Percentiles rank a stretch among this genome's conserved stretches.
These are phyloP conservation scores for Tenebrio molitor DNA, from an alignment of 1,140 invertebrate genomes.

Conservation along the genomic window DNA sequence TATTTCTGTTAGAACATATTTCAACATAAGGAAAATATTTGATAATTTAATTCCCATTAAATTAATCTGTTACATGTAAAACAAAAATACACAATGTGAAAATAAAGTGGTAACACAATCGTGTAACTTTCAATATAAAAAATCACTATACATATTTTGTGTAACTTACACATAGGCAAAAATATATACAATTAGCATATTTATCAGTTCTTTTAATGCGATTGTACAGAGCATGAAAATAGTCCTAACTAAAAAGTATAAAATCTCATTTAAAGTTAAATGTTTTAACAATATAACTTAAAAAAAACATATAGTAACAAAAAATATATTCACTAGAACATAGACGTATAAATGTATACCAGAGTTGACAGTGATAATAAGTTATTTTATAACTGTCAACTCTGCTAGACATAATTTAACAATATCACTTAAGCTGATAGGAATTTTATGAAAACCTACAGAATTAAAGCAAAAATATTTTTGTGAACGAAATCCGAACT, in stretches of 20 bases:
- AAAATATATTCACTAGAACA: conserved; percentile 35
- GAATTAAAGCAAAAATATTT: neutral
- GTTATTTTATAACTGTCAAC: neutral
- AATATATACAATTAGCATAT: conserved; percentile 44
- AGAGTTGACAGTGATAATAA: neutral
- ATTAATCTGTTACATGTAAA: neutral
- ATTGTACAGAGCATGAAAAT: conserved; percentile 35
- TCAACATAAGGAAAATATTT: too few relatives aligned
- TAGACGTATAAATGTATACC: neutral
- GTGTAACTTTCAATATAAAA: conserved; percentile 8
- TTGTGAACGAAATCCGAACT: conserved; percentile 30
- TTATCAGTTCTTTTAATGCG: conserved; percentile 38
- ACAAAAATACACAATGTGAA: neutral
- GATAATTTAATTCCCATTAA: neutral
- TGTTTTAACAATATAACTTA: conserved; percentile 22
- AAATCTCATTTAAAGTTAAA: conserved; percentile 15
- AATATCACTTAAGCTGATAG: conserved; percentile 32
- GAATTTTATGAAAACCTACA: conserved; percentile 4
- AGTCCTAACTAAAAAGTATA: conserved; percentile 33
- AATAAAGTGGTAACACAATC: conserved; percentile 8
- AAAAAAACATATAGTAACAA: conserved; percentile 12
- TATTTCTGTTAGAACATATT: too few relatives aligned
- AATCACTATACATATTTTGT: conserved; percentile 19
- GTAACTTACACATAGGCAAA: conserved; percentile 35
- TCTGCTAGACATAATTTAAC: conserved; percentile 9